Evolutionary conservation across 2,113 vertebrate species (phyloP).

Genomic region (Brevimyrus niger): DNA sequence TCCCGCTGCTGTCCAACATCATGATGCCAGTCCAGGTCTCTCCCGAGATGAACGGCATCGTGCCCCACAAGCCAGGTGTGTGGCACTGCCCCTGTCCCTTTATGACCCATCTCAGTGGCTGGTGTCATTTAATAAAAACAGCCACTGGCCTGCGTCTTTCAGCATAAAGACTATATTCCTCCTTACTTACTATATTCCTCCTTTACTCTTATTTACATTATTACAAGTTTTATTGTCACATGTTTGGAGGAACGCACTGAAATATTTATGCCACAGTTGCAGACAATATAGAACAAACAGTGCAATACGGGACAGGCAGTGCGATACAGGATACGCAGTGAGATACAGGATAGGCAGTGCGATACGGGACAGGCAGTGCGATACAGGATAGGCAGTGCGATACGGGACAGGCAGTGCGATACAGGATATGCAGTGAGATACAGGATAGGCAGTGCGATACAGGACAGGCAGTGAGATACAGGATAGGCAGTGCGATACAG

Average conservation of each 20-base stretch:
- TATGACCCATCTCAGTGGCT: not conserved
- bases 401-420: no score
- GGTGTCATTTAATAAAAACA: not conserved
- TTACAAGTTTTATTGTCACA: not conserved
- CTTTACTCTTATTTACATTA: not conserved
- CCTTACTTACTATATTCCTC: not conserved
- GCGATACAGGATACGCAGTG: not conserved
- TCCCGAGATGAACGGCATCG: not conserved
- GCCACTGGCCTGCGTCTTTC: not conserved
- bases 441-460: not conserved
- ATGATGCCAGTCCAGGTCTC: not conserved
- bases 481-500: not conserved
- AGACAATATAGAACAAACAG: not conserved
- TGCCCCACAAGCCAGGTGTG: not conserved
- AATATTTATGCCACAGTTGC: not conserved
- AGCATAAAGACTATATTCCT: not conserved
- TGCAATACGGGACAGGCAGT: not conserved
- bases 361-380: not conserved
- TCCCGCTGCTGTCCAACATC: not conserved
- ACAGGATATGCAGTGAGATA: no score
- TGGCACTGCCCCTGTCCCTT: not conserved
- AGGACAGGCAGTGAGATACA: not conserved
- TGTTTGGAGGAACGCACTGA: not conserved
- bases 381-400: not conserved
- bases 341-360: not conserved